A percentile compares a stretch with the other conserved stretches of the same genome.
Conservation (phyloP, 2,113 vertebrate genomes). For the Pituophis catenifer region DNA sequence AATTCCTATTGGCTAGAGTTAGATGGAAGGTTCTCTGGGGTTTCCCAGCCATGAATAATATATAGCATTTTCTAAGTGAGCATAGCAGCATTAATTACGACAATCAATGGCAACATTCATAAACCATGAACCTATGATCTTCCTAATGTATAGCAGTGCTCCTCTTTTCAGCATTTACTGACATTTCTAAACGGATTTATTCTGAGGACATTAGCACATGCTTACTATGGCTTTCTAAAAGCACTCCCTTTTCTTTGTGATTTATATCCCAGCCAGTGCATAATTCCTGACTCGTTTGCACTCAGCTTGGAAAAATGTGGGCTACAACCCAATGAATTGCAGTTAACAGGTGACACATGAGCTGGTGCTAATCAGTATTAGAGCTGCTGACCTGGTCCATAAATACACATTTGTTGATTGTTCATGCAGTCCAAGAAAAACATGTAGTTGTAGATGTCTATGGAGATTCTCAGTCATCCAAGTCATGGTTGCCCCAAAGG, state of each 20-base stretch:
- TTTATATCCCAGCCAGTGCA: background rate
- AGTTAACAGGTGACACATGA: background rate
- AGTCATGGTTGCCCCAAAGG: no score
- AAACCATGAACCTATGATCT: background rate
- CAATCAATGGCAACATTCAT: background rate
- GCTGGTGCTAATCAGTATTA: background rate
- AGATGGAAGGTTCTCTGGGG: background rate
- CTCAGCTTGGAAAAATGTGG: background rate
- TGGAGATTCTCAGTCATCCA: no score
- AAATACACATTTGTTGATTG: background rate
- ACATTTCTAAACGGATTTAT: background rate
- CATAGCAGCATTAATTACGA: background rate
- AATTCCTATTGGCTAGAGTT: constrained; percentile 7
- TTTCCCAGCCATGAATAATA: constrained; percentile 11
- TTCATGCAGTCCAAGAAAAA: background rate
- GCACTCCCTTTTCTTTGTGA: background rate
- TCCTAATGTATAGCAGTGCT: background rate
- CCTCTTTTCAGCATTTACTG: background rate
- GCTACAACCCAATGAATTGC: background rate
- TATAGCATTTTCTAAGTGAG: background rate
- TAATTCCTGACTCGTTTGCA: background rate
- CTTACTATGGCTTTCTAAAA: background rate
- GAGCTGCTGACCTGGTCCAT: background rate
- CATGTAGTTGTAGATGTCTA: background rate
- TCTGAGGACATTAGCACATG: background rate